A percentile compares a stretch with the other conserved stretches of the same genome.
These are phyloP conservation scores for Rhagoletis pomonella DNA, from an alignment of 1,140 invertebrate species.

Conservation along the genomic window DNA sequence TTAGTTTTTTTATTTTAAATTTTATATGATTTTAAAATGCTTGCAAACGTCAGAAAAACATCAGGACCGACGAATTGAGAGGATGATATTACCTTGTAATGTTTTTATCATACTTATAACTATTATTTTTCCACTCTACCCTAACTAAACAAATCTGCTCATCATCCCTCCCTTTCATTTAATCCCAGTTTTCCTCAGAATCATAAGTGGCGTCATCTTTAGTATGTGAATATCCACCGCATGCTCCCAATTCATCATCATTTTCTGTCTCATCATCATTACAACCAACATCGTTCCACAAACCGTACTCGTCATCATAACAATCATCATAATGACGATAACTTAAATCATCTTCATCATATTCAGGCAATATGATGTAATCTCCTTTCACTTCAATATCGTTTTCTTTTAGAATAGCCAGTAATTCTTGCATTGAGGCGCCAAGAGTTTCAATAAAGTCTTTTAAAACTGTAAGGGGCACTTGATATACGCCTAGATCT, in stretches of 20 bases:
- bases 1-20: no score
- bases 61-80: no score
- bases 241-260: conserved; percentile 33
- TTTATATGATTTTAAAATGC: no score
- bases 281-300: conserved; percentile 53
- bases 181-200: conserved; percentile 58
- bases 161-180: background rate
- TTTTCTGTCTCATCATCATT: conserved; percentile 25
- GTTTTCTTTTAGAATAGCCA: conserved; percentile 59
- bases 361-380: conserved; percentile 56
- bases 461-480: conserved; percentile 73
- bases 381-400: conserved; percentile 58
- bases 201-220: conserved; percentile 50
- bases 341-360: conserved; percentile 53
- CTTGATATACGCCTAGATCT: conserved; percentile 71
- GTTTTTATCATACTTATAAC: no score
- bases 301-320: conserved; percentile 58
- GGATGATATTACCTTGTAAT: no score
- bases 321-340: conserved; percentile 43
- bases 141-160: no score
- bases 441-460: conserved; percentile 41
- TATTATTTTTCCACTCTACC: no score
- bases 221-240: conserved; percentile 13
- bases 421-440: conserved; percentile 58
- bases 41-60: no score